Base-by-base conservation (phyloP, 1,140 invertebrate species). In the Drosophila fuyamai region DNA sequence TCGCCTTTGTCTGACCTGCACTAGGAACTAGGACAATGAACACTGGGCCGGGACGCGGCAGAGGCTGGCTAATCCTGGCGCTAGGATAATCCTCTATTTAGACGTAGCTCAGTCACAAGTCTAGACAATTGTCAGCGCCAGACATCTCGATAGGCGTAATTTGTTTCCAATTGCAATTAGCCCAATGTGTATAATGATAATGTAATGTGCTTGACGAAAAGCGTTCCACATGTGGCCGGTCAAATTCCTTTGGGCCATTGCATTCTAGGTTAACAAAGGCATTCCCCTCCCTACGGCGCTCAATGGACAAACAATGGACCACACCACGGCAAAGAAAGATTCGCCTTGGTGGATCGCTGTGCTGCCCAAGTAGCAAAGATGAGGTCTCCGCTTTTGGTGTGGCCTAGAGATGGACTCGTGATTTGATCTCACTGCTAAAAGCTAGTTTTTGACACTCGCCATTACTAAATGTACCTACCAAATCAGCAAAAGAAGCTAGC, bases 81-180 rank as follows among this genome's bases (percentile, higher is more conserved):
- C 84, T 89, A 89, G 90, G 89, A 91, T 91, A 83, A 91, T 91
- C 90, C 75, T 43, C 73, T 76, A 83, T 91, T 91, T 91, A 83
- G 81, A 81, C 84, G 35, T 38, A 56, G 75, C 81, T 90, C 85
- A 86, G 81, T 91, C 74, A 91, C 89, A 90, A 83, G 90, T 89
- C 90, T 91, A 91, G 90, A 91, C 90, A 91, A 91, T 81, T 73
- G 73, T 48, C 60, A 72, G 65, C 60, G 71, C 41, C 81, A 71
- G 72, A 86, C 71, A 85, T 90, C 76, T 66, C 61, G 79, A 79
- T 82, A 74, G 51, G 47, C 61, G 47, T 68, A 65, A 63, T 75
- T 63, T 61, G 38, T 76, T 35, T 55, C 50, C 53, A 73, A 86
- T 81, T 76, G 67, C 41, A 46, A 71, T 70, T 5, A 18, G 14